Evolutionary conservation across 2,797 vertebrate genomes (phyloP).

Genomic region (Pseudochromis fuscus): DNA sequence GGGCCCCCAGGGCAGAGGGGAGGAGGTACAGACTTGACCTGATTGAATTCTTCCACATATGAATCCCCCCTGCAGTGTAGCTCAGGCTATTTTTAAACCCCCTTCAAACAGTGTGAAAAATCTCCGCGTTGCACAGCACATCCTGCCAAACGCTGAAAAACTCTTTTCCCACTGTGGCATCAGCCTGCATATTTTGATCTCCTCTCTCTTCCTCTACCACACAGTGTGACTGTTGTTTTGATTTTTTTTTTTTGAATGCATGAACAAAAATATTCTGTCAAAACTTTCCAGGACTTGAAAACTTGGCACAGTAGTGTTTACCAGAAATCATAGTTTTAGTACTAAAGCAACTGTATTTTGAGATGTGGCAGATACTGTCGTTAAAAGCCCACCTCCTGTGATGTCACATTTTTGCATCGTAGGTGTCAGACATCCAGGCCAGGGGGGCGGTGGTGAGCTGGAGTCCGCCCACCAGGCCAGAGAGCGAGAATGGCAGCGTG

Average conservation of each 20-base stretch:
- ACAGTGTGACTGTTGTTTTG: not conserved
- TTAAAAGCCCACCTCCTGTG: not conserved
- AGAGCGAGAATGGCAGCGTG: constrained; percentile 78
- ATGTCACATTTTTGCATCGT: constrained; percentile 3
- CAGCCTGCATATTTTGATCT: constrained; percentile 35
- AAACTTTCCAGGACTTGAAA: not conserved
- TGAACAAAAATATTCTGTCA: too few species aligned
- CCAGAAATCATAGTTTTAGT: not conserved
- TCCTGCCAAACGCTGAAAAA: constrained; percentile 45
- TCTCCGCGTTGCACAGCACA: constrained; percentile 38
- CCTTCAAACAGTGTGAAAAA: constrained; percentile 63
- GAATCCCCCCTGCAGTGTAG: constrained; percentile 42
- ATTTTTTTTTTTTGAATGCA: too few species aligned
- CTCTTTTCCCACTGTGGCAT: constrained; percentile 14
- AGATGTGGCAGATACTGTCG: too few species aligned
- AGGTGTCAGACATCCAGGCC: constrained; percentile 94
- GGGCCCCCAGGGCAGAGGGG: constrained; percentile 30
- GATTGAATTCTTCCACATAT: constrained; percentile 65
- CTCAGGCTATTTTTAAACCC: constrained; percentile 67
- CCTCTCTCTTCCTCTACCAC: not conserved
- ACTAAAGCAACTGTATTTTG: too few species aligned
- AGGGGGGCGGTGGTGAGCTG: constrained; percentile 87
- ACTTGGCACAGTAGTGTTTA: not conserved
- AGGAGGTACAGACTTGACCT: constrained; percentile 60
- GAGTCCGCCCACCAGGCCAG: constrained; percentile 85